Percentiles rank a stretch among this genome's conserved stretches.
These are phyloP conservation scores for Chinchilla lanigera DNA, from an alignment of 2,113 vertebrate species.

Conservation along the genomic window DNA sequence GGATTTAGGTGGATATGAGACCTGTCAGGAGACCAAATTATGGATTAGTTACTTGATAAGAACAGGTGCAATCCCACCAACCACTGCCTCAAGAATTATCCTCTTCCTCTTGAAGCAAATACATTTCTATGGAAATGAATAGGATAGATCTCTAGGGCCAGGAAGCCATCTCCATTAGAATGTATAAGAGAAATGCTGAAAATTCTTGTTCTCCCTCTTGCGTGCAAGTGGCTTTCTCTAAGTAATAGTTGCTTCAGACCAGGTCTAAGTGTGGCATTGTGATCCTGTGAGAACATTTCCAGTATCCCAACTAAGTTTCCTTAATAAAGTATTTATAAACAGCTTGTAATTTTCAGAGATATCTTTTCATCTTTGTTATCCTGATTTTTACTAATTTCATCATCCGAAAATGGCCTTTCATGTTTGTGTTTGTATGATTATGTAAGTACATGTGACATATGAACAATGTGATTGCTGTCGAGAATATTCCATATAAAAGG, in stretches of 20 bases:
- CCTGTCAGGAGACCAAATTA: background rate
- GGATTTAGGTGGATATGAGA: background rate
- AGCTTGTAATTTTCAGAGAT: background rate
- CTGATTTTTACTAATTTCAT: background rate
- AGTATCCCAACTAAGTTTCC: background rate
- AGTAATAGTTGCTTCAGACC: background rate
- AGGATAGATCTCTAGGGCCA: background rate
- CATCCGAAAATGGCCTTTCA: background rate
- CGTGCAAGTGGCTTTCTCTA: background rate
- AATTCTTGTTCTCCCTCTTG: background rate
- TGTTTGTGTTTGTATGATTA: background rate
- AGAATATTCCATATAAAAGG: background rate
- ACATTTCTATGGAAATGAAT: background rate
- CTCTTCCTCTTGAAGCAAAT: background rate
- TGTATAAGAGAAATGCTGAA: background rate
- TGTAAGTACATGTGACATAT: background rate
- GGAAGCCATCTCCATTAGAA: background rate
- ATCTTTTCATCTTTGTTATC: background rate
- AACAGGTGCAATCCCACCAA: background rate
- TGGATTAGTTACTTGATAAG: background rate
- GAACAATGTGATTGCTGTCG: background rate
- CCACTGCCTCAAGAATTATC: background rate
- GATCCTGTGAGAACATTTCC: background rate
- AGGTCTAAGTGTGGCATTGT: background rate
- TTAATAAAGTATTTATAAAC: slow-evolving; percentile 18